These are phyloP conservation scores for Sinocyclocheilus maitianheensis DNA, from an alignment of 2,113 vertebrate genomes.

Conservation along the genomic window DNA sequence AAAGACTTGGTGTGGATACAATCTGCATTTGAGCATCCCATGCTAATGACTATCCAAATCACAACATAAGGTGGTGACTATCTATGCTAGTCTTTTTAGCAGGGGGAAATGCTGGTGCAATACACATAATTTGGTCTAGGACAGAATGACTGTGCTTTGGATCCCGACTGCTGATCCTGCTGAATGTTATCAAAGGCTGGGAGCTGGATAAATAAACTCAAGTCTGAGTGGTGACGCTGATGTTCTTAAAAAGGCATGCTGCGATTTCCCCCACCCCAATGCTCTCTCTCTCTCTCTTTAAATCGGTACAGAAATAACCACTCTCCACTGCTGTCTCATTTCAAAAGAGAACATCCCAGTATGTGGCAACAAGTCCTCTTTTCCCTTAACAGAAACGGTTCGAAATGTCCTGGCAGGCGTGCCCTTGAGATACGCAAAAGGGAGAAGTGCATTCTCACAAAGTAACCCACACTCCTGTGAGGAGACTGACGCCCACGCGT, in stretches of 20 bases:
- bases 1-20: neutral
- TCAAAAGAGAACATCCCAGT: constrained; percentile 2
- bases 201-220: constrained; percentile 49
- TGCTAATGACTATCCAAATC: neutral
- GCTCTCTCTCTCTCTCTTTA: neutral
- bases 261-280: neutral
- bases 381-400: constrained; percentile 16
- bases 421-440: constrained; percentile 41
- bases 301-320: neutral
- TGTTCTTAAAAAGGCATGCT: constrained; percentile 41
- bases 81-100: neutral
- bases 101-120: neutral
- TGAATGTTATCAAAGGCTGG: constrained; percentile 38
- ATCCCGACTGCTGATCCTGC: constrained; percentile 21
- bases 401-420: constrained; percentile 27
- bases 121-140: constrained; percentile 5
- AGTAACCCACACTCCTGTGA: constrained; percentile 24
- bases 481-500: constrained; percentile 39
- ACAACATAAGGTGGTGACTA: constrained; percentile 1
- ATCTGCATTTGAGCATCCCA: neutral
- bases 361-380: neutral
- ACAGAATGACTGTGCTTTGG: neutral
- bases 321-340: constrained; percentile 2
- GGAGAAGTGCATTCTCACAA: constrained; percentile 24
- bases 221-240: constrained; percentile 38